phyloP scores from a whole-genome alignment of 1,140 invertebrate genomes.

The Ips nitidus region DNA sequence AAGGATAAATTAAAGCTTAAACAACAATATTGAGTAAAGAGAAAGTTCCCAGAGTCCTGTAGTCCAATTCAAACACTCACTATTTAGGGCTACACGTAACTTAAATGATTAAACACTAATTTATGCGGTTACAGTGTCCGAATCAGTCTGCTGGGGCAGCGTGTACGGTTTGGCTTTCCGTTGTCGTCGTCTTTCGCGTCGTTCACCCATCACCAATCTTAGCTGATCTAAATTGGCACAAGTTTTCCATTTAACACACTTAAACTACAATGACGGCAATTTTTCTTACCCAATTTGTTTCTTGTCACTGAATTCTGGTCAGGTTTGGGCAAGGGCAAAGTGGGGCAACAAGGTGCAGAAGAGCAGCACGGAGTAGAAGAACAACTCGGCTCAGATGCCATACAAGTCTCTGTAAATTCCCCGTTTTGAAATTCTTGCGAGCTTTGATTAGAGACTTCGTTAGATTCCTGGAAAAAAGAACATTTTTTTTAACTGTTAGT shows the following conservation, averaged over 20 bases:
- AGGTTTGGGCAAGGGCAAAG: conserved; percentile 46
- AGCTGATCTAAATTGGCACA: conserved; percentile 67
- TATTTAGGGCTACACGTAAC: too few species aligned
- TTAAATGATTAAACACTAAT: not conserved
- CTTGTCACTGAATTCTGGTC: conserved; percentile 61
- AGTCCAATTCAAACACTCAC: too few species aligned
- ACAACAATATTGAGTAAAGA: too few species aligned
- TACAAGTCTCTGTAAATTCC: not conserved
- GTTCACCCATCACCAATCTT: conserved; percentile 84
- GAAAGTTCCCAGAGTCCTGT: too few species aligned
- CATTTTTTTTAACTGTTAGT: too few species aligned
- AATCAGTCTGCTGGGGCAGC: conserved; percentile 47
- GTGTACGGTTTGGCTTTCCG: conserved; percentile 77
- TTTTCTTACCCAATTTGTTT: conserved; percentile 65
- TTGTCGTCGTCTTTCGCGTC: conserved; percentile 76
- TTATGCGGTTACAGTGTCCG: conserved; percentile 50
- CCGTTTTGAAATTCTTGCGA: too few species aligned
- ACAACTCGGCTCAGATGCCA: conserved; percentile 32
- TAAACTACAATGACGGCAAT: not conserved
- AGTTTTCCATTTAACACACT: not conserved
- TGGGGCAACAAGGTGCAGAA: conserved; percentile 14
- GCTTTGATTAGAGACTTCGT: too few species aligned
- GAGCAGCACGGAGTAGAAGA: conserved; percentile 39
- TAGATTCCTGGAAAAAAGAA: too few species aligned
- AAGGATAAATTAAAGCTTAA: too few species aligned